Conservation (phyloP, 2,888 invertebrate species). For the Archaeoteleia sp. region DNA sequence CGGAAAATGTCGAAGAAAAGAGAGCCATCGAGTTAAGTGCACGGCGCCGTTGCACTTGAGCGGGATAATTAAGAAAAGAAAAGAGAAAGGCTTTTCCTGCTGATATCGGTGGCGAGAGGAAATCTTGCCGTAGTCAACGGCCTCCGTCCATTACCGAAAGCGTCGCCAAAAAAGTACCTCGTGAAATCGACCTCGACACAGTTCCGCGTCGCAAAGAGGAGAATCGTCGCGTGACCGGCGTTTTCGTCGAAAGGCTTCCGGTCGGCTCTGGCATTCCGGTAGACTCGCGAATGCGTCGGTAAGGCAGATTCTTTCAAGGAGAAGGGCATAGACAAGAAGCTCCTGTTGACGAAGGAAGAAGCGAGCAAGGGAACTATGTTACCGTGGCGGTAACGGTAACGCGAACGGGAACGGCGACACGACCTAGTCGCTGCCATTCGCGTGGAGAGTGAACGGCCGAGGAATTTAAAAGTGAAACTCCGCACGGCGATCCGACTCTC, state of each 20-base stretch:
- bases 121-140: too few species aligned
- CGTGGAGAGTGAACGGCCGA: conserved; percentile 54
- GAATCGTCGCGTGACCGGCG: not conserved
- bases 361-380: conserved; percentile 45
- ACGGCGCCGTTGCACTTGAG: too few species aligned
- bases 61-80: too few species aligned
- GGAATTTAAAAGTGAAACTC: conserved; percentile 61
- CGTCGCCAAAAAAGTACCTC: not conserved
- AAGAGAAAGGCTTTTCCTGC: too few species aligned
- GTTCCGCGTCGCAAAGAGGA: not conserved
- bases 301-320: not conserved
- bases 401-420: conserved; percentile 68
- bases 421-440: conserved; percentile 65
- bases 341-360: conserved; percentile 16
- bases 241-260: conserved; percentile 1
- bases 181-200: not conserved
- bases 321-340: too few species aligned
- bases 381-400: conserved; percentile 62
- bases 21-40: too few species aligned
- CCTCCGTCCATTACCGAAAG: not conserved
- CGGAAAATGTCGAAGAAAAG: too few species aligned
- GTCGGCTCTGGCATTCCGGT: not conserved
- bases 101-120: too few species aligned
- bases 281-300: not conserved
- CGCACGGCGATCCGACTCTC: conserved; percentile 60